Evolutionary conservation across 2,888 invertebrate species (phyloP), one percentile per base, ranked within the genome.

Genomic region (Steinernema scapterisci): DNA sequence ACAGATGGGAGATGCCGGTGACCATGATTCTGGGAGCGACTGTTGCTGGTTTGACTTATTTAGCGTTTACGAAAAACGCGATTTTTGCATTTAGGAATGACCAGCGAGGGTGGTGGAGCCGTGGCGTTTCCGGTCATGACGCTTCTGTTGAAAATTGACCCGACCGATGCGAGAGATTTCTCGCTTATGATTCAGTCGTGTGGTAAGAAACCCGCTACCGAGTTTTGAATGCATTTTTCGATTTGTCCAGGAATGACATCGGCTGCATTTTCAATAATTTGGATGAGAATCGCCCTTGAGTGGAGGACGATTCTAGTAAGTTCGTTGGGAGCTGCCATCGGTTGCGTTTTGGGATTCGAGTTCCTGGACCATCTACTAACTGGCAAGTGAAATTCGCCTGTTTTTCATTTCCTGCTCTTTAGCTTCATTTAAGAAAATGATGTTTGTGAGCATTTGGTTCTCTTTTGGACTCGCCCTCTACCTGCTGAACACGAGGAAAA

Each of bases 1-100:
- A 83, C 31, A 83, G 84, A 71, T 87, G 83, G 83, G 80, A 82
- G 72, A 87, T 87, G 84, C 84, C 85, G 13, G 73, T 87, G 27
- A 87, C 88, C 5, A 87, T 88, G 87, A 77, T 87, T 16, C 75
- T 85, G n/a, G 87, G 88, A 0, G 86, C 87, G 21, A 82, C 83
- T 27, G 83, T 87, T 70, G 85, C 84, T 54, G 84, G 83, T 83
- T 45, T 13, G 38, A 38, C 9, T 38, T 6, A 38, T 6, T 38
- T 38, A 3, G 9, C 9, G 38, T 3, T 6, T 38, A 1, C 23
- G n/a, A 23, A 45, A 1, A 27, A 11, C 21, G 6, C 21, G n/a
- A n/a, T n/a, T 19, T 3, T 48, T 11, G 23, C 21, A 52, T 78
- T 43, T 54, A 82, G 85, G 85, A 70, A 86, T 86, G 83, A 85